A percentile compares a stretch with the other conserved stretches of the same genome.
These are phyloP conservation scores for Psittacus erithacus DNA, from an alignment of 2,113 vertebrate species.

Conservation along the genomic window DNA sequence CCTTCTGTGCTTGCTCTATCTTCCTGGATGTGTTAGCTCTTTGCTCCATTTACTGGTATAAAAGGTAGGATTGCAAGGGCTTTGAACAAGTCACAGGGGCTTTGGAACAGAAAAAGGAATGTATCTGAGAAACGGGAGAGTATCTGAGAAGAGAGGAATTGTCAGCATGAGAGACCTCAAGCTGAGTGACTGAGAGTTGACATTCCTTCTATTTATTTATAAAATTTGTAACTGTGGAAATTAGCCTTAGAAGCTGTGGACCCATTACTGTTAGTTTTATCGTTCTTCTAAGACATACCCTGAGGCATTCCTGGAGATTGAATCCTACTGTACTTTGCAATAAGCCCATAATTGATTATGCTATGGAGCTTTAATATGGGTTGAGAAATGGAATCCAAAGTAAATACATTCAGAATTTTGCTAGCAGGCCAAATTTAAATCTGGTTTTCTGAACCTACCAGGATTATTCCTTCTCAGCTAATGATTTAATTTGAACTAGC, in stretches of 20 bases:
- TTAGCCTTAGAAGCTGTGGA: constrained; percentile 81
- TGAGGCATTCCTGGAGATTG: constrained; percentile 74
- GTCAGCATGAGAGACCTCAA: constrained; percentile 72
- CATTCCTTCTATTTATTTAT: constrained; percentile 82
- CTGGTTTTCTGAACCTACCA: constrained; percentile 76
- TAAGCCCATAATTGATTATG: constrained; percentile 83
- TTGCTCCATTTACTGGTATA: constrained; percentile 10
- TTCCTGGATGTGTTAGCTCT: neutral
- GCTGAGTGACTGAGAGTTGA: constrained; percentile 76
- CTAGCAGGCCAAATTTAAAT: constrained; percentile 81
- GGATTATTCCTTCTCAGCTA: constrained; percentile 76
- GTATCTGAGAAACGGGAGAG: constrained; percentile 48
- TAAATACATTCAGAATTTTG: constrained; percentile 80
- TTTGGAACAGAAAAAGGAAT: constrained; percentile 16
- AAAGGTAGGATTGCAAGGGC: constrained; percentile 19
- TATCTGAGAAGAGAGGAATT: constrained; percentile 58
- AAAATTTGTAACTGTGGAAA: constrained; percentile 82
- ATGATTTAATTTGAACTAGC: constrained; percentile 74
- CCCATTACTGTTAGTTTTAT: constrained; percentile 82
- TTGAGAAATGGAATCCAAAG: constrained; percentile 79
- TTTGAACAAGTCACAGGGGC: constrained; percentile 55
- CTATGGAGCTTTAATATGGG: constrained; percentile 79
- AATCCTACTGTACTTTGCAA: constrained; percentile 80
- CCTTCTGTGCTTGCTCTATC: neutral
- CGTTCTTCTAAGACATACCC: constrained; percentile 79